Evolutionary conservation across 2,113 vertebrate species (phyloP).

Genomic region (Gallinago media): DNA sequence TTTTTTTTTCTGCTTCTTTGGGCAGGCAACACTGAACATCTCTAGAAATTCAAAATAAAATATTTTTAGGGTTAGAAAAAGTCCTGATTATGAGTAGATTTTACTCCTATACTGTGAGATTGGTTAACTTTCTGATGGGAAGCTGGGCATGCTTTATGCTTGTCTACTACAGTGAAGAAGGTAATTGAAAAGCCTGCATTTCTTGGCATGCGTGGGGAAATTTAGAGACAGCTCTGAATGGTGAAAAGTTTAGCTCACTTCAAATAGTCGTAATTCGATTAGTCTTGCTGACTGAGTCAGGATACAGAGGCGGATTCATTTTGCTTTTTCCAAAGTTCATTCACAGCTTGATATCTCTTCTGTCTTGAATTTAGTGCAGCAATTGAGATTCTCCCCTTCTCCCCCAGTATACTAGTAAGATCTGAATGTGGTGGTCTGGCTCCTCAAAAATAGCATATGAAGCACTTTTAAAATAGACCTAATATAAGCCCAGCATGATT

Average conservation of each 20-base stretch:
- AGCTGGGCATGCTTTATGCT: neutral
- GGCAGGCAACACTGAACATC: neutral
- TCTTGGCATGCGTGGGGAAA: neutral
- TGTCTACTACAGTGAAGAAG: neutral
- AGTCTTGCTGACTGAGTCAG: constrained; percentile 37
- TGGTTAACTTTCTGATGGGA: neutral
- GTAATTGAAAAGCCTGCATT: neutral
- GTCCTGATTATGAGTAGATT: neutral
- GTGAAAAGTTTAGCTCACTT: constrained; percentile 19
- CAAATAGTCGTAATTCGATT: constrained; percentile 48
- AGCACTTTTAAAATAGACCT: neutral
- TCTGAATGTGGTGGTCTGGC: neutral
- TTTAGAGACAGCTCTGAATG: neutral
- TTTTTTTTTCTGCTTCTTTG: neutral
- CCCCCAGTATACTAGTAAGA: neutral
- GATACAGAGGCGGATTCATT: constrained; percentile 13
- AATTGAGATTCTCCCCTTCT: neutral
- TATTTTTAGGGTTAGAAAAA: neutral
- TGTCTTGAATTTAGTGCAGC: neutral
- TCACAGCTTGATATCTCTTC: constrained; percentile 36
- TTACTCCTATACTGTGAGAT: neutral
- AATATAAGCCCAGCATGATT: neutral
- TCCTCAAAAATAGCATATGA: neutral
- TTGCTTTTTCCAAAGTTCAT: constrained; percentile 13
- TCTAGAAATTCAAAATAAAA: neutral